Conservation (phyloP, 2,113 vertebrate genomes). For the Corapipo altera region DNA sequence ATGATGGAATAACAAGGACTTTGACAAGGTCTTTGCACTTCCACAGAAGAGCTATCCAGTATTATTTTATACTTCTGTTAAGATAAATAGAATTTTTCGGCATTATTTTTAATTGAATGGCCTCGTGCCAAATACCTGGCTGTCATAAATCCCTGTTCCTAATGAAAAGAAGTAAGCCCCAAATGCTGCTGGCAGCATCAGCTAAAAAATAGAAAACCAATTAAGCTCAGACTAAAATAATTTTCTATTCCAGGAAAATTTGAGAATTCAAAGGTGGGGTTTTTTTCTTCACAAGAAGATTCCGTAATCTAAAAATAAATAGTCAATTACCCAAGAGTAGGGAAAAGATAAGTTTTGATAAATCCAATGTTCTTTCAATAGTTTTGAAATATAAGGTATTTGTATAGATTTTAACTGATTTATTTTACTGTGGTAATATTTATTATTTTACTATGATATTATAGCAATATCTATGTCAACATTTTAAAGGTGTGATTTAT, state of each 20-base stretch:
- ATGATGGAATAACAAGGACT: background rate
- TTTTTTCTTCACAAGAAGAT: background rate
- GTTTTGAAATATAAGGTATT: background rate
- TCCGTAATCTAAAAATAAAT: background rate
- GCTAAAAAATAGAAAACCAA: background rate
- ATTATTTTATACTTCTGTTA: background rate
- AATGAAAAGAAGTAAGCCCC: background rate
- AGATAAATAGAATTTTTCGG: background rate
- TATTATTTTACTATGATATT: background rate
- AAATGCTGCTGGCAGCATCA: background rate
- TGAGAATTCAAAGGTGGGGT: background rate
- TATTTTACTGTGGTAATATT: background rate
- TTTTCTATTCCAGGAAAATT: background rate
- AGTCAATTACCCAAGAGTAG: background rate
- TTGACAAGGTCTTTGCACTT: background rate
- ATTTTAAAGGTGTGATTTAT: background rate
- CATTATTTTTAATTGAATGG: constrained; percentile 35
- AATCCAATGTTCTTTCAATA: background rate
- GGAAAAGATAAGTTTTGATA: background rate
- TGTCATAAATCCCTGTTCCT: constrained; percentile 7
- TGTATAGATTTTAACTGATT: background rate
- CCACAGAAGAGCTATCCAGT: background rate
- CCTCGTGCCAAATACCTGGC: background rate
- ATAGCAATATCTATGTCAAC: background rate
- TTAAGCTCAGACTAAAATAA: background rate